Evolutionary conservation across 92 coral and sea anemone species (phyloP), one percentile per base, ranked within the genome.

Genomic region (Epizoanthus stellaris): DNA sequence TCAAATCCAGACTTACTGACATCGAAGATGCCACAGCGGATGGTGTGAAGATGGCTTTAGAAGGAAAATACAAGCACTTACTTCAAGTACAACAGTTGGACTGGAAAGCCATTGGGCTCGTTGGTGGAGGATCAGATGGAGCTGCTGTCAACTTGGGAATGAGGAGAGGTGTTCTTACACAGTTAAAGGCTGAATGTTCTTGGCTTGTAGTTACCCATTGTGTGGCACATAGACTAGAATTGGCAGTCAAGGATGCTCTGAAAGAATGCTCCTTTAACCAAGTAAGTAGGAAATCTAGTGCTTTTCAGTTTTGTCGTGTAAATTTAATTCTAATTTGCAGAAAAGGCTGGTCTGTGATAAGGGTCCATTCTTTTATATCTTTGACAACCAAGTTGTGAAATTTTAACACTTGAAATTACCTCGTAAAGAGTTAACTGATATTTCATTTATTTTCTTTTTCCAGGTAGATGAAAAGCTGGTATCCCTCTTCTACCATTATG

Each of bases 101-200:
- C 56, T 73, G 53, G 62, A 73, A 73, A 73, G 62, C 64, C 17
- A 6, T 75, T 39, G 65, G 65, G 16, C 77, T 72, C 49, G 77
- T 75, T 53, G 64, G 80, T 75, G 65, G 80, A 43, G 80, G 80
- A 53, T 75, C 80, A 53, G 80, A 75, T 56, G 65, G 80, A 75
- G 80, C 80, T 11, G 14, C 80, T 75, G 80, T 75, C 6, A 54
- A 75, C 49, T 53, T 75, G 25, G 80, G 80, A 53, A 53, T 75
- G 11, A 17, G 80, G 57, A 54, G 20, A 36, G 65, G 49, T 75
- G 65, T 53, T 13, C 80, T 74, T 21, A 56, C 80, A 14, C 80
- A 75, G 80, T 75, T 74, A 4, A 75, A 75, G 57, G 80, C 49
- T 53, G 80, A 75, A 8, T 75, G 80, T 19, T 64, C 65, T 42